Evolutionary conservation across 2,797 vertebrate species (phyloP).

Genomic region (Margarornis squamiger): DNA sequence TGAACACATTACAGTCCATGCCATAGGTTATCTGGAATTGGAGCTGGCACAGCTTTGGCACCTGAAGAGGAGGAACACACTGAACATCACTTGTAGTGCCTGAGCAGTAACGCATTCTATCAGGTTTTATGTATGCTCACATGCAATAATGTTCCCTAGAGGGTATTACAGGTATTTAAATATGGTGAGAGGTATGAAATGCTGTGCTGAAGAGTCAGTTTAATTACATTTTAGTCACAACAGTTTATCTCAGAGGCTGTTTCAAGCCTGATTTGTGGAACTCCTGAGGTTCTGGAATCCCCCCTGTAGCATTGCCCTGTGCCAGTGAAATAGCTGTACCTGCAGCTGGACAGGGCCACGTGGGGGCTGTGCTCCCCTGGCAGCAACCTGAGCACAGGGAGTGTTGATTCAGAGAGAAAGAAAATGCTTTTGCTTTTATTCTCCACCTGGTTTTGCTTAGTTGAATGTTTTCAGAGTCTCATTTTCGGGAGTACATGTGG

Average conservation of each 20-base stretch:
- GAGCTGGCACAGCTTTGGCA: background rate
- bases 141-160: background rate
- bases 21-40: background rate
- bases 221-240: background rate
- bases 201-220: background rate
- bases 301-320: background rate
- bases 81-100: background rate
- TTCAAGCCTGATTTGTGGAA: background rate
- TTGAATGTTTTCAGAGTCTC: background rate
- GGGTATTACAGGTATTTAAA: background rate
- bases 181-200: background rate
- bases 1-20: background rate
- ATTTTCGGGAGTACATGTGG: background rate
- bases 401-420: background rate
- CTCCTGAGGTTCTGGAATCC: background rate
- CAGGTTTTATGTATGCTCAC: background rate
- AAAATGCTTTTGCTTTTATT: background rate
- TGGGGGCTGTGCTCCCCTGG: background rate
- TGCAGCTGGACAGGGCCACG: background rate
- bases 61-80: background rate
- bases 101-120: background rate
- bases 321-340: background rate
- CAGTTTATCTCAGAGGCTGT: background rate
- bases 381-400: background rate
- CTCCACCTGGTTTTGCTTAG: background rate